Evolutionary conservation across 2,888 invertebrate species (phyloP).

Genomic region (Brachylomia viminalis): DNA sequence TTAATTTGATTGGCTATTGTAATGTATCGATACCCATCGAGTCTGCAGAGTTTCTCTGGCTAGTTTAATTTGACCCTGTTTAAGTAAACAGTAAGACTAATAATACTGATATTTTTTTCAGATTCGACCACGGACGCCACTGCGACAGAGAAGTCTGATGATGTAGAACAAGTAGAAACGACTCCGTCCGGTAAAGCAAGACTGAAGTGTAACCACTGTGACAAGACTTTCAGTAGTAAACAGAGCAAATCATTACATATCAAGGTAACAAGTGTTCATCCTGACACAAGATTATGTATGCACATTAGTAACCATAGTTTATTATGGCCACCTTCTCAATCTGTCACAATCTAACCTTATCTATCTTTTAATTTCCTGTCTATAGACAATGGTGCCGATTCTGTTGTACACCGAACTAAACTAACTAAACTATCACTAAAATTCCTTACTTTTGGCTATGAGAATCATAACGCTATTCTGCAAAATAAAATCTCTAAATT

Average conservation of each 20-base stretch:
- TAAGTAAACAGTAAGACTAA: too few relatives aligned
- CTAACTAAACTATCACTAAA: too few relatives aligned
- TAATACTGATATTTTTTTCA: slow-evolving; percentile 7
- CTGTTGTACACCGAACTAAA: too few relatives aligned
- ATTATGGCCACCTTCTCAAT: neutral
- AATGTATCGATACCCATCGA: too few relatives aligned
- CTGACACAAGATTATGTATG: neutral
- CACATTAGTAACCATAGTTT: neutral
- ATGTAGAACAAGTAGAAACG: slow-evolving; percentile 50
- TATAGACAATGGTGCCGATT: too few relatives aligned
- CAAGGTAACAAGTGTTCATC: slow-evolving; percentile 76
- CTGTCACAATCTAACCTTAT: neutral
- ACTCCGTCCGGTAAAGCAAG: slow-evolving; percentile 69
- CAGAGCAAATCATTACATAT: slow-evolving; percentile 91
- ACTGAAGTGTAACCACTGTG: slow-evolving; percentile 90
- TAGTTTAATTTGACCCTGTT: too few relatives aligned
- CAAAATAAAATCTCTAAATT: too few relatives aligned
- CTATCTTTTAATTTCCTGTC: neutral
- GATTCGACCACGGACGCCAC: slow-evolving; percentile 45
- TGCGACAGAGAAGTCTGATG: slow-evolving; percentile 45
- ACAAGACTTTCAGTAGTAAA: slow-evolving; percentile 91
- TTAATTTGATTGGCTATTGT: too few relatives aligned
- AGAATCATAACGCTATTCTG: too few relatives aligned
- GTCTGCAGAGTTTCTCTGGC: too few relatives aligned
- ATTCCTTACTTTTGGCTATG: too few relatives aligned